Base-by-base conservation (phyloP, 2,888 invertebrate species). In the Athetis lepigone region DNA sequence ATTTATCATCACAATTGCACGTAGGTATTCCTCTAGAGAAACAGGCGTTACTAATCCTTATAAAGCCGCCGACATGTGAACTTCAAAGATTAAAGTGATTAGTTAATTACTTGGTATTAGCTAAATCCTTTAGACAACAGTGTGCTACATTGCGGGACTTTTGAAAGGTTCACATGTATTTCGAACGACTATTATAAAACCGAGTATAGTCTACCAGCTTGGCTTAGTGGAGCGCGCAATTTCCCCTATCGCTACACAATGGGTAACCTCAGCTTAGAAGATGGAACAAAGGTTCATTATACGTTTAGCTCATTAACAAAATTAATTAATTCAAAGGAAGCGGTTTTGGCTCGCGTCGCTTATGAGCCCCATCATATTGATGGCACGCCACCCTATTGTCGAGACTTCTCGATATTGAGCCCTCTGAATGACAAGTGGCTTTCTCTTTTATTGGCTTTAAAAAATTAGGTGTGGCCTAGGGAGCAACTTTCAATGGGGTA, bases 281-380 rank as follows among this genome's bases (percentile, higher is more conserved):
- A 81, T 79, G 78, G 85, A 88, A 91, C 89, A 91, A 90, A 88
- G 90, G 85, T 85, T 89, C 88, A 88, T 92, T 90, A 89, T 89
- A 81, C 86, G 83, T 88, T 88, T 86, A 87, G 84, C 89, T 92
- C 91, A 89, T 92, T 92, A 89, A 84, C 84, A 86, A 86, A 90
- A 92, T 91, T 88, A 92, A 92, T 91, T 84, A 90, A 87, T 88
- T 85, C 80, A 77, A 82, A 84, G 83, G 84, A 86, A 85, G 85
- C 88, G 88, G 84, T 87, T 88, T 85, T 83, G 85, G 85, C 84
- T 82, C 81, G 81, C 81, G 77, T 73, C 70, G 70, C 72, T 82
- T 82, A 88, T 87, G 83, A 84, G 59, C 49, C 77, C 83, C 86
- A 85, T 90, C 86, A 85, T 83, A 88, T 86, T 87, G 85, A 88